Conservation (phyloP, 2,888 invertebrate genomes). For the Cephalotes varians region DNA sequence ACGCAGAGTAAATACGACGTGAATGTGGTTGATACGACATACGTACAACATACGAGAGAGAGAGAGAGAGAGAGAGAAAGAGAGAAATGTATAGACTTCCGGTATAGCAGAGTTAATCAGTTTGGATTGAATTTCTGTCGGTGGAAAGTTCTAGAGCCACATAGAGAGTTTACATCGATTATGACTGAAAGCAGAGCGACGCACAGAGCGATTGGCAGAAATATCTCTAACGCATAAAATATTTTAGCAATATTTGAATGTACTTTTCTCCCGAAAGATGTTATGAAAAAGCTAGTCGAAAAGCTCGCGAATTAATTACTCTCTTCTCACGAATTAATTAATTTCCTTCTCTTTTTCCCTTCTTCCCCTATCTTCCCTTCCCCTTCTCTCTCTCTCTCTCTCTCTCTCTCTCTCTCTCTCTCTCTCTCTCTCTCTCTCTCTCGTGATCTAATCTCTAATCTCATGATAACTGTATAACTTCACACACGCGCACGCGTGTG, state of each 20-base stretch:
- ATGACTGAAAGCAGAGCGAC: background rate
- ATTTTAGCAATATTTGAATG: background rate
- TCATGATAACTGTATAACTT: background rate
- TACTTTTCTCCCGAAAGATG: constrained; percentile 5
- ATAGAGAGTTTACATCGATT: constrained; percentile 4
- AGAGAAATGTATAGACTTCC: constrained; percentile 24
- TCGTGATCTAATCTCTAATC: background rate
- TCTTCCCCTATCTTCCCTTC: background rate
- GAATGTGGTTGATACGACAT: background rate
- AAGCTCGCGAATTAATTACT: too few relatives aligned
- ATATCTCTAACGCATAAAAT: background rate
- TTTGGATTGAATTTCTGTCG: constrained; percentile 24
- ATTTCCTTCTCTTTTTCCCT: too few relatives aligned
- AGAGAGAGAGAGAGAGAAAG: background rate
- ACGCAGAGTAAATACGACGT: constrained; percentile 22
- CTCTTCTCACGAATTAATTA: too few relatives aligned
- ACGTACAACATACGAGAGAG: background rate
- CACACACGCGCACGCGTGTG: too few relatives aligned
- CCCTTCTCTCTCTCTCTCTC: background rate
- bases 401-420: too few relatives aligned
- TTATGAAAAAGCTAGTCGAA: background rate
- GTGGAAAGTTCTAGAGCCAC: constrained; percentile 7
- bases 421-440: too few relatives aligned
- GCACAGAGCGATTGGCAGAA: background rate
- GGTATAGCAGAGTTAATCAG: constrained; percentile 42